phyloP scores from a whole-genome alignment of 2,888 invertebrate genomes.

The Dermolepida albohirtum region DNA sequence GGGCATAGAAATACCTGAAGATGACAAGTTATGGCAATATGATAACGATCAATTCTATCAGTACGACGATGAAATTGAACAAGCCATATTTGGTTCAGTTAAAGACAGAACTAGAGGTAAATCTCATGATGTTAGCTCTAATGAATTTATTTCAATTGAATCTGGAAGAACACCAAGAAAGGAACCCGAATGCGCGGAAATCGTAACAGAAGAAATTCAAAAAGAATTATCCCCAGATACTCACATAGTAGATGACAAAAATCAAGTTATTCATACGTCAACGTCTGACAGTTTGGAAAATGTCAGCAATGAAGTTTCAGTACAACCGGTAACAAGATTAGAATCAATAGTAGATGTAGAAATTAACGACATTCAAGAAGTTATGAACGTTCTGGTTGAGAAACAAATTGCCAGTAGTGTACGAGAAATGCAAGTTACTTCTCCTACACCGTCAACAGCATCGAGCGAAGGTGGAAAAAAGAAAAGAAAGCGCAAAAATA shows the following conservation, averaged over 20 bases:
- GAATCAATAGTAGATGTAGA: constrained; percentile 63
- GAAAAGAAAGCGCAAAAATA: constrained; percentile 33
- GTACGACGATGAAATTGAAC: constrained; percentile 63
- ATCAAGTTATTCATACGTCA: constrained; percentile 26
- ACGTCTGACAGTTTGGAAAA: constrained; percentile 35
- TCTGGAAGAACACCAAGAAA: constrained; percentile 44
- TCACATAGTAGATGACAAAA: constrained; percentile 20
- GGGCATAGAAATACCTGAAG: not conserved
- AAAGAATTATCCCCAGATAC: not conserved
- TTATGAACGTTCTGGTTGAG: constrained; percentile 59
- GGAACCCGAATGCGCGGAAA: constrained; percentile 16
- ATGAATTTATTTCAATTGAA: constrained; percentile 25
- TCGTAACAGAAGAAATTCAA: not conserved
- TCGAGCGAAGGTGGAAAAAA: constrained; percentile 37
- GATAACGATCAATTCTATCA: constrained; percentile 15
- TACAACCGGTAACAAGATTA: constrained; percentile 53
- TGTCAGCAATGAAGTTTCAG: constrained; percentile 50
- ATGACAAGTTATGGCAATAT: constrained; percentile 27
- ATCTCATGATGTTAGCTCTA: constrained; percentile 41
- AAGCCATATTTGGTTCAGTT: constrained; percentile 74
- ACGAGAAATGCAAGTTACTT: constrained; percentile 24
- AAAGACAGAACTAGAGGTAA: constrained; percentile 66
- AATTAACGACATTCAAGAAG: constrained; percentile 61
- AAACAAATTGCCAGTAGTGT: constrained; percentile 41
- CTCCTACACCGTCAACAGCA: constrained; percentile 35